phyloP scores from a whole-genome alignment of 2,888 invertebrate species.

The Lepidonotus clava region DNA sequence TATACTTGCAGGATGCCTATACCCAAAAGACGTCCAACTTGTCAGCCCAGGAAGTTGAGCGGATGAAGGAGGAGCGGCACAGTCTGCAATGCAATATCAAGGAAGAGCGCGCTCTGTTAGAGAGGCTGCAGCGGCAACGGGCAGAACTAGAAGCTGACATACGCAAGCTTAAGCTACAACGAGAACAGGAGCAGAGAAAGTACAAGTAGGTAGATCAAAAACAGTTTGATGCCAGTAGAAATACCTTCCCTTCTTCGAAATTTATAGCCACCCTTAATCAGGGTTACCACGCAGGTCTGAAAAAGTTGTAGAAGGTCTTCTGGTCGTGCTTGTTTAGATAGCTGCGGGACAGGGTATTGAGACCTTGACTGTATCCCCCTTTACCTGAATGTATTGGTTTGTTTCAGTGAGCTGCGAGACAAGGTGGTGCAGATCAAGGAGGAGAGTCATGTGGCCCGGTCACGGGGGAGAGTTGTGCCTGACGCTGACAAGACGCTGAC shows the following conservation, averaged over 20 bases:
- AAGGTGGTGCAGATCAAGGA: constrained; percentile 67
- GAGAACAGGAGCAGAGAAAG: constrained; percentile 71
- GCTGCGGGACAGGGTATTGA: too few species aligned
- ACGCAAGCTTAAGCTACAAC: constrained; percentile 71
- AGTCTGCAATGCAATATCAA: constrained; percentile 75
- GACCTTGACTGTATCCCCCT: too few species aligned
- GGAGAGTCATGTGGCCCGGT: constrained; percentile 53
- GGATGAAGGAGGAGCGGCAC: constrained; percentile 72
- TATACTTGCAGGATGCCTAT: constrained; percentile 69
- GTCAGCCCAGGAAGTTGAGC: constrained; percentile 69
- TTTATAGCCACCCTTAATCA: too few species aligned
- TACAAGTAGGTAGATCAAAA: constrained; percentile 71
- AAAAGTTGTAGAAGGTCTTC: too few species aligned
- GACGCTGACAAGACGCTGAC: constrained; percentile 33
- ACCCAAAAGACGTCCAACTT: constrained; percentile 65
- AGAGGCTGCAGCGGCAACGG: constrained; percentile 71
- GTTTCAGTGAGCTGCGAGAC: constrained; percentile 67
- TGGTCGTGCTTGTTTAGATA: too few species aligned
- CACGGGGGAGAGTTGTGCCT: neutral
- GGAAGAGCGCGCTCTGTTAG: constrained; percentile 70
- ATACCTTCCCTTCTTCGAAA: too few species aligned
- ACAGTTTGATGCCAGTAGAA: too few species aligned
- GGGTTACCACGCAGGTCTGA: too few species aligned
- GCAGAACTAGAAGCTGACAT: constrained; percentile 73
- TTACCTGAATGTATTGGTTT: too few species aligned